A percentile compares a stretch with the other conserved stretches of the same genome.
These are phyloP conservation scores for Rostratula benghalensis DNA, from an alignment of 2,113 vertebrate species.

Conservation along the genomic window DNA sequence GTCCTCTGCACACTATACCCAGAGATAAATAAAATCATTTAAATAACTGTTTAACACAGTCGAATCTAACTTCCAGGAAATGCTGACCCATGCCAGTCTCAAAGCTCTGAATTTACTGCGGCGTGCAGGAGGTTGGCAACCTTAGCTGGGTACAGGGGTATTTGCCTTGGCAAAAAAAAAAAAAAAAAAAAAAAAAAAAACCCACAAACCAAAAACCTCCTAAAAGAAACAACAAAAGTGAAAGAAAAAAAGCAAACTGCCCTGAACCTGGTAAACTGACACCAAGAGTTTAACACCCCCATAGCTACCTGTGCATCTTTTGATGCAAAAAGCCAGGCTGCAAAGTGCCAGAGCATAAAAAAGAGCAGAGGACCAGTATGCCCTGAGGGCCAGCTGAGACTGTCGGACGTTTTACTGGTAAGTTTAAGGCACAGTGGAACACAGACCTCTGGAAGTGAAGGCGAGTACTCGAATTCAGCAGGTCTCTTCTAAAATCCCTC, in stretches of 20 bases:
- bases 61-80: background rate
- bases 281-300: background rate
- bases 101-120: background rate
- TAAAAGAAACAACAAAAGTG: accelerated
- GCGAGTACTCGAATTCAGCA: background rate
- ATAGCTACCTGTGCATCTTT: background rate
- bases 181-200: background rate
- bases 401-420: background rate
- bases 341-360: background rate
- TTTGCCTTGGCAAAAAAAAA: background rate
- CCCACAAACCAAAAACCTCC: too few species aligned
- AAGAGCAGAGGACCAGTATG: background rate
- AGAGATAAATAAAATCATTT: background rate
- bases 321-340: background rate
- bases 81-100: background rate
- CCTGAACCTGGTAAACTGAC: background rate
- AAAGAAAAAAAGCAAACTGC: background rate
- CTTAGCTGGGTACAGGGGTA: accelerated
- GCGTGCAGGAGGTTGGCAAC: background rate
- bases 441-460: background rate
- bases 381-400: background rate
- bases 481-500: background rate
- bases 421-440: background rate
- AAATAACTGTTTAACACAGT: background rate
- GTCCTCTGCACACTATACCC: background rate